phyloP scores from a whole-genome alignment of 2,797 vertebrate genomes.

The Ispidina lecontei region DNA sequence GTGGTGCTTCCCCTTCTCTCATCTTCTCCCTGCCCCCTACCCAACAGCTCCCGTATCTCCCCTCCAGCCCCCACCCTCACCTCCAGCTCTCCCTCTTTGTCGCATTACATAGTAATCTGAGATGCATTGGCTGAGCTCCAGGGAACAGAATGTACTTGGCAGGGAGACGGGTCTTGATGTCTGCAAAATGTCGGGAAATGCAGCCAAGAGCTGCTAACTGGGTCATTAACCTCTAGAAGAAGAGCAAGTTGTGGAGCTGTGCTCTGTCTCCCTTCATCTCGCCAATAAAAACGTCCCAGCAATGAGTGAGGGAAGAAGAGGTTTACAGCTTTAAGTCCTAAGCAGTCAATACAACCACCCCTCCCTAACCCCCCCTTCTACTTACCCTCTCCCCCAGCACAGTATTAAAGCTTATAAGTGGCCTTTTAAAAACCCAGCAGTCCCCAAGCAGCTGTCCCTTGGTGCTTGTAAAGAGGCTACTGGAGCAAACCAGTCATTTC shows the following conservation, averaged over 20 bases:
- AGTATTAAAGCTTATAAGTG: conserved; percentile 50
- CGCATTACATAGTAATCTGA: conserved; percentile 85
- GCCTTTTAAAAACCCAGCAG: conserved; percentile 70
- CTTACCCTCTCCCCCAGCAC: conserved; percentile 11
- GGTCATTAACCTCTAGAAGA: conserved; percentile 86
- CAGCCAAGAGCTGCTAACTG: conserved; percentile 88
- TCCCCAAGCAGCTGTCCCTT: conserved; percentile 45
- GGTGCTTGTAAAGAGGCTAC: conserved; percentile 57
- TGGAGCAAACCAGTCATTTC: conserved; percentile 43
- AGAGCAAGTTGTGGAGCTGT: conserved; percentile 79
- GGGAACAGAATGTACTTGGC: conserved; percentile 89
- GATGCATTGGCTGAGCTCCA: conserved; percentile 83
- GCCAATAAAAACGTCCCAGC: conserved; percentile 78
- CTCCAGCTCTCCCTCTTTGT: conserved; percentile 81
- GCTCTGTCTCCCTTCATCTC: conserved; percentile 80
- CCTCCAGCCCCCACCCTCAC: conserved; percentile 67
- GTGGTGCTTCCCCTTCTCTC: conserved; percentile 64
- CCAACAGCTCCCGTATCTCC: conserved; percentile 15
- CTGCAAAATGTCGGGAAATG: conserved; percentile 86
- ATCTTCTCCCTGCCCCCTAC: conserved; percentile 37
- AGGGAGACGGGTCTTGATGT: conserved; percentile 81
- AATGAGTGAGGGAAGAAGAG: conserved; percentile 59
- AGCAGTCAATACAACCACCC: conserved; percentile 65
- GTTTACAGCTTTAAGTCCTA: conserved; percentile 77
- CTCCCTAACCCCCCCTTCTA: conserved; percentile 45